Percentiles rank a stretch among this genome's conserved stretches.
Evolutionary conservation across 2,888 invertebrate genomes (phyloP).

Genomic region (Blastobasis adustella): DNA sequence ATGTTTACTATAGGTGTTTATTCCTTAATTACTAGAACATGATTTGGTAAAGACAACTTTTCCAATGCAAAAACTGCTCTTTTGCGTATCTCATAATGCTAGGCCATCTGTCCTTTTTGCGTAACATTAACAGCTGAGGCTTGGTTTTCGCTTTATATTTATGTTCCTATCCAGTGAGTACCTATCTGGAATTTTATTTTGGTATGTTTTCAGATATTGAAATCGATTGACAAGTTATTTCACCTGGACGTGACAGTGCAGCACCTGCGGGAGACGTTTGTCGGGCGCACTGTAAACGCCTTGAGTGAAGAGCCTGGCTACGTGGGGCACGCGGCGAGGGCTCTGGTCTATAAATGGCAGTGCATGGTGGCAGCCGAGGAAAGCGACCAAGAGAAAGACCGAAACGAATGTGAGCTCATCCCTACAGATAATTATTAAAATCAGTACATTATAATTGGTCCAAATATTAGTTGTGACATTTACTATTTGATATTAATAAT

Average conservation of each 20-base stretch:
- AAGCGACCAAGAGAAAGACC: too few relatives aligned
- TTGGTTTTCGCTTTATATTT: background rate
- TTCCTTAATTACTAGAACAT: too few relatives aligned
- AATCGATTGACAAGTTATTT: constrained; percentile 84
- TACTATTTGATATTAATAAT: too few relatives aligned
- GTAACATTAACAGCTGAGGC: background rate
- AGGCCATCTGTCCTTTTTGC: background rate
- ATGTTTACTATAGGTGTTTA: background rate
- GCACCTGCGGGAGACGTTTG: constrained; percentile 90
- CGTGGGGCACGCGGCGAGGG: constrained; percentile 68
- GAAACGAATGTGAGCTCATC: too few relatives aligned
- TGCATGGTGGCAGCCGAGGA: too few relatives aligned
- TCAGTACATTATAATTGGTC: too few relatives aligned
- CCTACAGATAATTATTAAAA: too few relatives aligned
- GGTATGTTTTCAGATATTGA: constrained; percentile 76
- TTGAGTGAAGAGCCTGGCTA: constrained; percentile 87
- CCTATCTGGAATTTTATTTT: background rate
- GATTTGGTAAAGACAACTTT: background rate
- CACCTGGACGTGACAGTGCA: constrained; percentile 85
- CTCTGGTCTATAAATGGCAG: too few relatives aligned
- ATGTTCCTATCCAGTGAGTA: background rate
- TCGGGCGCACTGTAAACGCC: constrained; percentile 92
- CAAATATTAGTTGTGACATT: too few relatives aligned
- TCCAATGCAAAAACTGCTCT: background rate
- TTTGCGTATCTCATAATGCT: too few relatives aligned